Base-by-base conservation (phyloP, 1,140 invertebrate species). In the Musca domestica region DNA sequence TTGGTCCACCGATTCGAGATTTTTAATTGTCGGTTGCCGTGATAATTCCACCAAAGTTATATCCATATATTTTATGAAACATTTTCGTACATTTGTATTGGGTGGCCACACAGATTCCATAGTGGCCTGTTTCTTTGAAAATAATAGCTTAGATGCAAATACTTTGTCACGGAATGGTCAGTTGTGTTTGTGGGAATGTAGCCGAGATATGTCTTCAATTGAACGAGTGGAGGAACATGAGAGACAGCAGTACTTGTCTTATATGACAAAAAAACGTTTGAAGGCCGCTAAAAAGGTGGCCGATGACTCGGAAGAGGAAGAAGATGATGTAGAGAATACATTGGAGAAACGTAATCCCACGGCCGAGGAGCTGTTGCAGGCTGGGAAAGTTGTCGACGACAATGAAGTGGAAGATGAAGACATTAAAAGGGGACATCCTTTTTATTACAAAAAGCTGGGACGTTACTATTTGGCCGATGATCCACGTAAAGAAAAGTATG, bases 1-100 rank as follows among this genome's bases (percentile, higher is more conserved):
- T 81, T 98, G 96, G 96, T 95, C 95, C 0, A 87, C 85, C 49
- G 95, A 98, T 83, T 98, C 95, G 0, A 91, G 90, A 72, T 83
- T 95, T 22, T 81, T 98, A 25, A 90, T 91, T 67, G 89, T 93
- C 47, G 95, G 95, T 1, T 92, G 92, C 2, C 93, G 93, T 79
- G 95, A 98, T 81, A 94, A 90, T 74, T 87, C 89, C n/a, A 90
- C 89, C 0, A 90, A 90, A 79, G 84, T 98, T 15, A 94, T 92
- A 78, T 87, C 90, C 9, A 77, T 95, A 1, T 86, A 92, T 64
- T 90, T 88, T 72, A 89, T 87, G 66, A 83, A 84, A 14, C 95
- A 97, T 74, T 89, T 94, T 71, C 86, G 86, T 20, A 87, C 87
- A 23, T 89, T 87, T 73, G 87, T 89, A 1, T 77, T 98, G 19